Conservation (phyloP, 1,140 invertebrate genomes). For the Drosophila asahinai region DNA sequence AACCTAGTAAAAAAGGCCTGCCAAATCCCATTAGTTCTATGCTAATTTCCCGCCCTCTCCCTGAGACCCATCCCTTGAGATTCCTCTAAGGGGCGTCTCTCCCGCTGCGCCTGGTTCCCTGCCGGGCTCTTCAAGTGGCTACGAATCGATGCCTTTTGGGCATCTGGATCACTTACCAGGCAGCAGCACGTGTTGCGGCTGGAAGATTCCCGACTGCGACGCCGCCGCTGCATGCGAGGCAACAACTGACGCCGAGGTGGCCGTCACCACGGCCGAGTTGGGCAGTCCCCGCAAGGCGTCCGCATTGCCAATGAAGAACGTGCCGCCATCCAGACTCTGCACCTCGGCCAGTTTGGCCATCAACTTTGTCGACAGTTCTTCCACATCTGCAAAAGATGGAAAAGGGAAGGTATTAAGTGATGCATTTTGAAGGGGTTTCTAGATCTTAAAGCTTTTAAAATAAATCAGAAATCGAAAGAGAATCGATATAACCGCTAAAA, state of each 20-base stretch:
- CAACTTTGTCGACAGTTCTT: constrained; percentile 86
- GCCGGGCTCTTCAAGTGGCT: constrained; percentile 48
- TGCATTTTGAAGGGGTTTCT: too few relatives aligned
- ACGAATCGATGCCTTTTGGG: background rate
- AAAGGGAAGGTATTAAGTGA: too few relatives aligned
- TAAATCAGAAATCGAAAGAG: too few relatives aligned
- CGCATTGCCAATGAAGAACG: constrained; percentile 84
- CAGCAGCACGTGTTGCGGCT: constrained; percentile 83
- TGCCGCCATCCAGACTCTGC: constrained; percentile 82
- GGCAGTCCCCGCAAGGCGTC: constrained; percentile 69
- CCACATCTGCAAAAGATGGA: constrained; percentile 85
- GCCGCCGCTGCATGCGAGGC: constrained; percentile 31
- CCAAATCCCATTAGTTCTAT: background rate
- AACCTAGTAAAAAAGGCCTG: too few relatives aligned
- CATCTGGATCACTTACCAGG: constrained; percentile 75
- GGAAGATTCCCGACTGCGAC: constrained; percentile 71
- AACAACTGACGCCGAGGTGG: constrained; percentile 9
- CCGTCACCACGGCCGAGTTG: constrained; percentile 32
- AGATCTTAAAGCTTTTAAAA: too few relatives aligned
- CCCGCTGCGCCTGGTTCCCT: constrained; percentile 13
- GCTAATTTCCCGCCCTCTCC: background rate
- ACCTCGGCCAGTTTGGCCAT: constrained; percentile 85
- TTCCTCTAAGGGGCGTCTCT: background rate
- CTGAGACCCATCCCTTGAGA: background rate
- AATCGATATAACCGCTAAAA: too few relatives aligned